Evolutionary conservation across 1,140 invertebrate species (phyloP).

Genomic region (Drosophila persimilis): DNA sequence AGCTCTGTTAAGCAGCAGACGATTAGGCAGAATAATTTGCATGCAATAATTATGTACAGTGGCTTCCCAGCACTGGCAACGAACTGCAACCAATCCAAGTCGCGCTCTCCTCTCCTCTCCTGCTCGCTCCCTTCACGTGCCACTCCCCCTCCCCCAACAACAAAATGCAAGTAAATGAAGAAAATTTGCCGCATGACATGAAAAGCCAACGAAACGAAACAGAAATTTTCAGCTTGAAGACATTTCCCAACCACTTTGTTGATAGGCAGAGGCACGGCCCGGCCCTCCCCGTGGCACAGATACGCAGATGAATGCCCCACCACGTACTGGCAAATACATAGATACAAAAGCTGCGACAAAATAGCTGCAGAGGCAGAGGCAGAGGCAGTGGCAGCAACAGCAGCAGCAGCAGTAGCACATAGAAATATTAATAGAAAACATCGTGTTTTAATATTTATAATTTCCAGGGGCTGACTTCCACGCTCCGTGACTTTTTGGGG

Average conservation of each 20-base stretch:
- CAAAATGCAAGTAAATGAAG: conserved; percentile 2
- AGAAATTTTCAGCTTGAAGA: conserved; percentile 58
- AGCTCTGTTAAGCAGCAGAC: too few relatives aligned
- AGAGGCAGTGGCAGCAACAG: too few relatives aligned
- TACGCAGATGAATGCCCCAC: conserved; percentile 23
- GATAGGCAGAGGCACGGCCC: conserved; percentile 11
- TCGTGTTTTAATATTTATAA: conserved; percentile 44
- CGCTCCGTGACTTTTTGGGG: conserved; percentile 42
- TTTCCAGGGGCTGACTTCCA: conserved; percentile 28
- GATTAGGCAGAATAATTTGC: too few relatives aligned
- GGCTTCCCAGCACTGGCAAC: too few relatives aligned
- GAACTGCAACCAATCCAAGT: background rate
- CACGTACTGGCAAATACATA: background rate
- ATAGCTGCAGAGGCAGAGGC: background rate
- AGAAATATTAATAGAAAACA: conserved; percentile 13
- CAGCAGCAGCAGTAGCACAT: conserved; percentile 1
- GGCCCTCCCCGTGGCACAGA: conserved; percentile 40
- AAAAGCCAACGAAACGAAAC: conserved; percentile 56
- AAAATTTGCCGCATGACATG: conserved; percentile 39
- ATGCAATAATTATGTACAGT: too few relatives aligned
- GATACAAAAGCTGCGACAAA: conserved; percentile 14
- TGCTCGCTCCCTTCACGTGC: too few relatives aligned
- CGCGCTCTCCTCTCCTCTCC: background rate
- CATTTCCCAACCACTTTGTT: conserved; percentile 29
- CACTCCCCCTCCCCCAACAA: background rate